A percentile compares a stretch with the other conserved stretches of the same genome.
These are phyloP conservation scores for Panulirus ornatus DNA, from an alignment of 1,140 invertebrate species.

Conservation along the genomic window DNA sequence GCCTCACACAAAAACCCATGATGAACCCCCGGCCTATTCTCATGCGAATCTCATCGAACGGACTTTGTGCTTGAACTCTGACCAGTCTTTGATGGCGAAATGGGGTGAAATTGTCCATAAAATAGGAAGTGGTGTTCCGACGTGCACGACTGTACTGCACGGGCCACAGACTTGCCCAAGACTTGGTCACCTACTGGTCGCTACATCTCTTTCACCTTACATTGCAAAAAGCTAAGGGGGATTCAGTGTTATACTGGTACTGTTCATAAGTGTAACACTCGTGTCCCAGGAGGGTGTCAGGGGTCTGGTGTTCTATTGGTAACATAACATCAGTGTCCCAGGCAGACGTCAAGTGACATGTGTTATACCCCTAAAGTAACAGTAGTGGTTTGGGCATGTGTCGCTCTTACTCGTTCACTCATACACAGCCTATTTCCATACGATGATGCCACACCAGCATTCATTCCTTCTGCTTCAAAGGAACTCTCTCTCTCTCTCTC, in stretches of 20 bases:
- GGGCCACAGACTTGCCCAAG: not conserved
- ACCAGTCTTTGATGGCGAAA: slow-evolving; percentile 7
- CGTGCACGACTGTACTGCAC: slow-evolving; percentile 8
- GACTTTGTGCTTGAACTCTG: not conserved
- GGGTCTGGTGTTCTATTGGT: no score
- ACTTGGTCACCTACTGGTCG: not conserved
- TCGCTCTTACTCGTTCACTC: no score
- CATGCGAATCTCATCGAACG: not conserved
- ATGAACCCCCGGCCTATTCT: not conserved
- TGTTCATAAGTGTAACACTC: no score
- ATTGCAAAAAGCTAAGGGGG: no score
- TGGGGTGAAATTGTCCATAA: slow-evolving; percentile 12
- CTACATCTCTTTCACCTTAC: no score
- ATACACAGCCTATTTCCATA: no score
- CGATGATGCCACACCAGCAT: not conserved
- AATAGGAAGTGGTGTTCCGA: not conserved
- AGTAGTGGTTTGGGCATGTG: no score
- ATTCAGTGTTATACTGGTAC: no score
- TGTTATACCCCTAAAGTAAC: no score
- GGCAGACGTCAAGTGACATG: no score
- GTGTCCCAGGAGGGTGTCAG: no score
- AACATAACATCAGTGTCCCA: no score
- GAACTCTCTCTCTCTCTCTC: not conserved
- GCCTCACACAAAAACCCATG: not conserved
- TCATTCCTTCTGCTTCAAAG: not conserved